Percentiles rank a stretch among this genome's conserved stretches.
Evolutionary conservation across 2,888 invertebrate genomes (phyloP).

Genomic region (Cheilosia impressa): DNA sequence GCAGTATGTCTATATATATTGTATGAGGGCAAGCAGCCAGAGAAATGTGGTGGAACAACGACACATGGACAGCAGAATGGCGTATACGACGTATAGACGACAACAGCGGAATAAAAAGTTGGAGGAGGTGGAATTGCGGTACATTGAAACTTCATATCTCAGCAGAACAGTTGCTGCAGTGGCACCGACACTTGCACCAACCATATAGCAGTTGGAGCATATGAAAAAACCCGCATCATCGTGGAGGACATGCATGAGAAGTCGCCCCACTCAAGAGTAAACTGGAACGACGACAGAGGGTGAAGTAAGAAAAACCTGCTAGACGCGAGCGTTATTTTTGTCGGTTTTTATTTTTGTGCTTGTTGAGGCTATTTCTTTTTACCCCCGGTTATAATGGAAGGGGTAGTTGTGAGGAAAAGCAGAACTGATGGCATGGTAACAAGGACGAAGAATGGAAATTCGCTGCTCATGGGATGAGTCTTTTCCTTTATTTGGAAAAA

Average conservation of each 20-base stretch:
- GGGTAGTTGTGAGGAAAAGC: constrained; percentile 10
- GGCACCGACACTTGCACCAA: constrained; percentile 70
- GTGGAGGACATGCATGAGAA: constrained; percentile 74
- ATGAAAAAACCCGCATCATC: constrained; percentile 71
- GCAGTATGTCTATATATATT: constrained; percentile 37
- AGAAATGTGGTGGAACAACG: constrained; percentile 61
- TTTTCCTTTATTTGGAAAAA: constrained; percentile 58
- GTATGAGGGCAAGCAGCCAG: constrained; percentile 66
- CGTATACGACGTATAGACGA: constrained; percentile 27
- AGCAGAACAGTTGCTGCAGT: constrained; percentile 76
- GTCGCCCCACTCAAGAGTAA: constrained; percentile 61
- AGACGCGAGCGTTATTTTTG: constrained; percentile 64
- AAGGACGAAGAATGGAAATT: constrained; percentile 65
- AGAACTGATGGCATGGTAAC: constrained; percentile 38
- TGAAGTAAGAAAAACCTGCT: constrained; percentile 64
- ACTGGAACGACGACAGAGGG: constrained; percentile 54
- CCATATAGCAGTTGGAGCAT: constrained; percentile 48
- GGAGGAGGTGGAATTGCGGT: constrained; percentile 65
- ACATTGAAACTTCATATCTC: constrained; percentile 76
- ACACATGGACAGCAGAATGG: constrained; percentile 64
- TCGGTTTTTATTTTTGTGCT: constrained; percentile 31
- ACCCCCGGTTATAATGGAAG: constrained; percentile 23
- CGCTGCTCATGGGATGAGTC: constrained; percentile 56
- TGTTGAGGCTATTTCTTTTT: constrained; percentile 47
- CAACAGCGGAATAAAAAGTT: constrained; percentile 57